Evolutionary conservation across 1,140 invertebrate species (phyloP), one percentile per base, ranked within the genome.

Genomic region (Drosophila athabasca): DNA sequence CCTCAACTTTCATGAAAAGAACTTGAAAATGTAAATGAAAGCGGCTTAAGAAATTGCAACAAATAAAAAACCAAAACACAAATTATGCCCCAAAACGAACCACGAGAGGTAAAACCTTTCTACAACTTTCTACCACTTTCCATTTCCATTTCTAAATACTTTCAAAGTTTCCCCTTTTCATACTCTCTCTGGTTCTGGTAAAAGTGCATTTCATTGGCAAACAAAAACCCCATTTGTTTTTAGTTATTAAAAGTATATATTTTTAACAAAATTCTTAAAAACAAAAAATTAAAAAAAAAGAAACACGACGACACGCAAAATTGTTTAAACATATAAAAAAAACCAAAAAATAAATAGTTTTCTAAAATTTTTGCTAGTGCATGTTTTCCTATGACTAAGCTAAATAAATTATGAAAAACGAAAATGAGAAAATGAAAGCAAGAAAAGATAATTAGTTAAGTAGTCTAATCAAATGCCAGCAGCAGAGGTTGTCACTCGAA

Each of bases 341-440:
- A 54, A 29, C 19, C 54, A 26, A 11, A 44, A 45, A 45, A 39
- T 39, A 65, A 54, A 65, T 76, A 64, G 71, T 76, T 83, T 84
- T 71, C 61, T 62, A 79, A 76, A 62, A 66, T 60, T 61, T 79
- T 79, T 79, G 68, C 65, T 80, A 76, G 59, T 75, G 76, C 80
- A 87, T 87, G 78, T 84, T 84, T 81, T 84, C 64, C 71, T 81
- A 82, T 66, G 55, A 78, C 67, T 87, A 81, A 69, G 39, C 43
- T 29, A 69, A 79, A 71, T 43, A 35, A 24, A 65, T 49, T 68
- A 69, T 50, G 26, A 48, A 50, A 54, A 49, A 49, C 44, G 31
- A 26, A 57, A 31, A 54, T 43, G 13, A 69, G 13, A 69, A 62
- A 24, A 39, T 6, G 44, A 57, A 44, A 69, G 62, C 45, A 24